Evolutionary conservation across 2,797 vertebrate species (phyloP).

Genomic region (Pipistrellus pipistrellus): DNA sequence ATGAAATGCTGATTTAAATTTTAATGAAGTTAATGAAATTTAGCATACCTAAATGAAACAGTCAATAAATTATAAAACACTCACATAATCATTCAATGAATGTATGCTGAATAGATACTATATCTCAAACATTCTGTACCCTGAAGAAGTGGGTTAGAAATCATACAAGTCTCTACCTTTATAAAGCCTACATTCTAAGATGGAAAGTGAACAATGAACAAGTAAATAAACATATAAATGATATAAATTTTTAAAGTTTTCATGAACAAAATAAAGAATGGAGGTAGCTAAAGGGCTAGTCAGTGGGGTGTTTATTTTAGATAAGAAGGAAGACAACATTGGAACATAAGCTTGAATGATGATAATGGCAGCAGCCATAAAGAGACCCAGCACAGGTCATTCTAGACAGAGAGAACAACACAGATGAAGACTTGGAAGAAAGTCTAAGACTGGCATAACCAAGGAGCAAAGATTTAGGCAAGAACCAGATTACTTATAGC

Average conservation of each 20-base stretch:
- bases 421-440: background rate
- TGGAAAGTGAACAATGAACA: background rate
- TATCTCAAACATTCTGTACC: background rate
- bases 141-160: background rate
- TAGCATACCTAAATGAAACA: background rate
- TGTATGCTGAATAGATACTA: background rate
- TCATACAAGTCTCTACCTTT: background rate
- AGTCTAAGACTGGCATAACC: background rate
- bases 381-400: background rate
- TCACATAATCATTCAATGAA: slow-evolving; percentile 15
- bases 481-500: background rate
- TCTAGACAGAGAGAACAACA: background rate
- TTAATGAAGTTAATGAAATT: background rate
- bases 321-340: background rate
- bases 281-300: background rate
- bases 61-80: background rate
- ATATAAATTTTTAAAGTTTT: background rate
- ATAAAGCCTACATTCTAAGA: background rate
- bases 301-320: background rate
- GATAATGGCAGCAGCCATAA: background rate
- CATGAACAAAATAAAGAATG: background rate
- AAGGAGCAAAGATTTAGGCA: background rate
- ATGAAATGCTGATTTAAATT: background rate
- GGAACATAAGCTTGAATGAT: background rate
- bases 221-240: background rate